Conservation (phyloP, 2,888 invertebrate species). For the Eilema griseolum region DNA sequence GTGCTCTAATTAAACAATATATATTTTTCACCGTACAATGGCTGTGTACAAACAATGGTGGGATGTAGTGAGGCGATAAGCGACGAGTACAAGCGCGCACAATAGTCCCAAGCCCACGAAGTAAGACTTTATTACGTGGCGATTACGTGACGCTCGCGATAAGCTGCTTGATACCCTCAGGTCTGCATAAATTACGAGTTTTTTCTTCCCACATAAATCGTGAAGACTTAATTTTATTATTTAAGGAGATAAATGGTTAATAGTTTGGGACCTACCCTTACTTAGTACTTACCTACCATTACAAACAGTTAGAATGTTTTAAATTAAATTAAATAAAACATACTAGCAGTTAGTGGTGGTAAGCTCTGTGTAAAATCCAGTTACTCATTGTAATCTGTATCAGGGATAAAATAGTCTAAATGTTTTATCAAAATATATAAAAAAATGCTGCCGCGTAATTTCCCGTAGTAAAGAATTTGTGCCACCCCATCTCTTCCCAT, state of each 20-base stretch:
- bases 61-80: slow-evolving; percentile 14
- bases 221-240: slow-evolving; percentile 28
- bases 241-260: slow-evolving; percentile 28
- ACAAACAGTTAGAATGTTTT: no score
- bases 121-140: slow-evolving; percentile 42
- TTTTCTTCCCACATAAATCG: slow-evolving; percentile 41
- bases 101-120: slow-evolving; percentile 18
- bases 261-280: background rate
- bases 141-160: slow-evolving; percentile 45
- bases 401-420: no score
- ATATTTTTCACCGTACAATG: slow-evolving; percentile 13
- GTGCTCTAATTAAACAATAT: slow-evolving; percentile 3
- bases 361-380: no score
- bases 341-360: no score
- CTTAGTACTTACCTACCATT: no score
- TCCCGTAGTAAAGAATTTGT: no score
- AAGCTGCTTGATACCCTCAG: slow-evolving; percentile 37
- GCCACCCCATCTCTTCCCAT: no score
- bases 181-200: slow-evolving; percentile 44
- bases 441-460: no score
- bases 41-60: slow-evolving; percentile 29
- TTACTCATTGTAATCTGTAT: no score
- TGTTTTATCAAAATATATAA: no score
- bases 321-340: no score
- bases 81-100: slow-evolving; percentile 35